phyloP scores from a whole-genome alignment of 1,140 invertebrate species.

The silkworm (Bombyx mori) region ASM3026992v2 NC_085116.1:10787001-10787500 shows the following conservation, averaged over 20 bases:
- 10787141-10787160: too few relatives aligned
- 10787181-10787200: constrained; percentile 3
- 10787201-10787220: neutral
- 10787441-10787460: constrained; percentile 37
- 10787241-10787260: constrained; percentile 25
- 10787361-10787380: constrained; percentile 40
- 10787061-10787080: too few relatives aligned
- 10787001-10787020: too few relatives aligned
- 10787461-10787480: too few relatives aligned
- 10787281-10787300: constrained; percentile 49
- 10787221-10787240: constrained; percentile 36
- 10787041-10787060: too few relatives aligned
- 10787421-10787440: constrained; percentile 50
- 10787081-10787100: too few relatives aligned
- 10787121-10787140: too few relatives aligned
- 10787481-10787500: too few relatives aligned
- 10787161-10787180: neutral
- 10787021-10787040: too few relatives aligned
- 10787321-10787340: constrained; percentile 43
- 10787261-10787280: constrained; percentile 16
- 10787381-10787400: constrained; percentile 47
- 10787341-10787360: constrained; percentile 50
- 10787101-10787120: too few relatives aligned
- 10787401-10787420: constrained; percentile 44
- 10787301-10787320: constrained; percentile 40